These are phyloP conservation scores for Euura lappo DNA, from an alignment of 1,140 invertebrate genomes.

Conservation along the genomic window DNA sequence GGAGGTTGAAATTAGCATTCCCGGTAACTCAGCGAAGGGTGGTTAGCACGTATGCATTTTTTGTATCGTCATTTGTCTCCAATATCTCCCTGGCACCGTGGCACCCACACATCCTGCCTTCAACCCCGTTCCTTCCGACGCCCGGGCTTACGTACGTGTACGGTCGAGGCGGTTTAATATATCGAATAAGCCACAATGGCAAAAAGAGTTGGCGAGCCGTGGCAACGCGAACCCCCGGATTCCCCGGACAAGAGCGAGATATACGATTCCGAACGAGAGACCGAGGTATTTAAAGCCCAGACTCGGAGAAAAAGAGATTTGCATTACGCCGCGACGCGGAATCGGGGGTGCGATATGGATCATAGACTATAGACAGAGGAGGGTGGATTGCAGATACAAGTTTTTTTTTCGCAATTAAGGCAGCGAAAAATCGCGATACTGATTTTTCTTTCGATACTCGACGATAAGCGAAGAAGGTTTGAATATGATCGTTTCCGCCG, in stretches of 20 bases:
- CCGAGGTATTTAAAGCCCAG: slow-evolving; percentile 53
- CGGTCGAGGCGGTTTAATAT: slow-evolving; percentile 43
- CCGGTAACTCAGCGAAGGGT: slow-evolving; percentile 11
- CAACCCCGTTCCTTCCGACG: slow-evolving; percentile 32
- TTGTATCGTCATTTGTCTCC: slow-evolving; percentile 61
- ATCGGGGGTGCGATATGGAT: slow-evolving; percentile 9
- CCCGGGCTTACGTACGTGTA: slow-evolving; percentile 9
- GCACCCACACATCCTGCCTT: slow-evolving; percentile 29
- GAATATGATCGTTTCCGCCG: not conserved
- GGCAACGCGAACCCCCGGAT: slow-evolving; percentile 9
- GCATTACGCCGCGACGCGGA: slow-evolving; percentile 38
- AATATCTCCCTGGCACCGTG: slow-evolving; percentile 52
- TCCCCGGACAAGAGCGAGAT: not conserved
- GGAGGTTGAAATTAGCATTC: slow-evolving; percentile 20
- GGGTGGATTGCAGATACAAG: not conserved
- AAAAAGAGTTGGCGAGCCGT: slow-evolving; percentile 49
- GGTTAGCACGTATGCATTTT: slow-evolving; percentile 55
- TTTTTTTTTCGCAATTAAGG: no score
- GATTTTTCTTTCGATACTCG: no score
- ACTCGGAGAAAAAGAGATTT: slow-evolving; percentile 57
- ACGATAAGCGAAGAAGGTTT: no score
- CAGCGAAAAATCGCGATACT: no score
- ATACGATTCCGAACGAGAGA: slow-evolving; percentile 22
- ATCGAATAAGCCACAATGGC: slow-evolving; percentile 58
- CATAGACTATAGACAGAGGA: not conserved